These are phyloP conservation scores for Hyles euphorbiae DNA, from an alignment of 1,140 invertebrate species.

Conservation along the genomic window DNA sequence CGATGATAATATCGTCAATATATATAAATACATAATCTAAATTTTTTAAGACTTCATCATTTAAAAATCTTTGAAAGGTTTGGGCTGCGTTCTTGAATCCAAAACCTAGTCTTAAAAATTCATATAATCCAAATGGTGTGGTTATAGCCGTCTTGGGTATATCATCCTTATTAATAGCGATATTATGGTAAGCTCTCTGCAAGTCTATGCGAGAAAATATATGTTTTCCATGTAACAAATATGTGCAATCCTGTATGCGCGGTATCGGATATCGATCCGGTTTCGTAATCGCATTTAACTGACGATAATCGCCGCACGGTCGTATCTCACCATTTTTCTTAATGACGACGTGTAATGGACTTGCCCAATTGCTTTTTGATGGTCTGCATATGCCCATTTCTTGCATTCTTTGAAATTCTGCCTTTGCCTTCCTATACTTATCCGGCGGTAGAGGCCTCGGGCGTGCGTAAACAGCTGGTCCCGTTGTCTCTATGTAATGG, in stretches of 20 bases:
- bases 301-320: slow-evolving; percentile 16
- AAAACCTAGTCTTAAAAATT: no score
- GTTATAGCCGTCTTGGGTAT: no score
- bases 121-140: no score
- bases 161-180: no score
- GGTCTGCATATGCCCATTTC: slow-evolving; percentile 21
- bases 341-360: slow-evolving; percentile 17
- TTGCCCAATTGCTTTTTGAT: slow-evolving; percentile 17
- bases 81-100: no score
- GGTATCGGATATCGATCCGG: slow-evolving; percentile 19
- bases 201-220: slow-evolving; percentile 9
- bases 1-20: no score
- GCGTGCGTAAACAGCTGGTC: not conserved
- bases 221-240: slow-evolving; percentile 10
- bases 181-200: slow-evolving; percentile 7
- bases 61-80: no score
- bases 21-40: no score
- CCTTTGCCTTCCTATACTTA: slow-evolving; percentile 11
- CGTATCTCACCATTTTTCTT: slow-evolving; percentile 15
- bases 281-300: slow-evolving; percentile 14
- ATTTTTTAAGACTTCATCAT: no score
- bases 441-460: not conserved
- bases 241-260: slow-evolving; percentile 12
- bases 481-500: slow-evolving; percentile 17
- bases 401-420: slow-evolving; percentile 14